These are phyloP conservation scores for Ailuropoda melanoleuca DNA, from an alignment of 2,113 vertebrate species.

Conservation along the genomic window DNA sequence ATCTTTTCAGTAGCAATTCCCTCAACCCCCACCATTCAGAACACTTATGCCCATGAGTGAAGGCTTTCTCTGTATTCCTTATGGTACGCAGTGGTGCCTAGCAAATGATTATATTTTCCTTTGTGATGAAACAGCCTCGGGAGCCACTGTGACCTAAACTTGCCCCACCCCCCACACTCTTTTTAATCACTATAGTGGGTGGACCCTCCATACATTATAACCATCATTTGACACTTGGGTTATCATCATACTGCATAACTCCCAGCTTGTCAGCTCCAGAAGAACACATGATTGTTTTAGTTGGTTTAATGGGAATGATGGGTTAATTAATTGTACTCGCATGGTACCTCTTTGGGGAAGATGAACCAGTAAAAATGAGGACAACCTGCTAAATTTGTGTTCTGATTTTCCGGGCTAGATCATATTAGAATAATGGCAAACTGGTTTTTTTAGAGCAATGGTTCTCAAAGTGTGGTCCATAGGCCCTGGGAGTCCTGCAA, in stretches of 20 bases:
- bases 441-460: neutral
- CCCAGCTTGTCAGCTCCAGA: neutral
- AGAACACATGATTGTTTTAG: neutral
- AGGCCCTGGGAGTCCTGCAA: neutral
- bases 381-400: neutral
- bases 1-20: slow-evolving; percentile 7
- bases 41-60: neutral
- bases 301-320: neutral
- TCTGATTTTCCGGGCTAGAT: slow-evolving; percentile 12
- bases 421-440: neutral
- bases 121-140: neutral
- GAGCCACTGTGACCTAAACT: neutral
- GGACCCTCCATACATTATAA: neutral
- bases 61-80: neutral
- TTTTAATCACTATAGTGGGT: neutral
- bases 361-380: neutral
- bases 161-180: neutral
- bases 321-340: neutral
- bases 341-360: neutral
- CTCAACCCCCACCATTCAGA: neutral
- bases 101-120: slow-evolving; percentile 10
- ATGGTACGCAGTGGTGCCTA: neutral
- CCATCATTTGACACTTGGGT: neutral
- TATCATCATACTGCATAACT: neutral
- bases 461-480: slow-evolving; percentile 18